Conservation (phyloP, 1,140 invertebrate species). For the Meloidogyne hapla region DNA sequence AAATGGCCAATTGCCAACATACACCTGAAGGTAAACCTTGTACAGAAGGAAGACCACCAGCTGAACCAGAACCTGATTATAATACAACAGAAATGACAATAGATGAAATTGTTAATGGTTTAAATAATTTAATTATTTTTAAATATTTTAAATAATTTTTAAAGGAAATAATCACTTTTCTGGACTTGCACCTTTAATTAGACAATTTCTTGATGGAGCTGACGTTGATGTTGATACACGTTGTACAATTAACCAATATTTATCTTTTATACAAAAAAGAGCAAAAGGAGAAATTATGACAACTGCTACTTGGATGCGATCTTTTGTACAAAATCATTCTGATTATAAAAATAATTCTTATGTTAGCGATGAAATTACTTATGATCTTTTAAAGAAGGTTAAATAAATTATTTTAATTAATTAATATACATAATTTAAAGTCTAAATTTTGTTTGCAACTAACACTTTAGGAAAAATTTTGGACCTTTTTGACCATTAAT, state of each 20-base stretch:
- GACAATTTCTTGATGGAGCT: slow-evolving; percentile 85
- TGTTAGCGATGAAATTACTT: slow-evolving; percentile 84
- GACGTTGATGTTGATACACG: slow-evolving; percentile 93
- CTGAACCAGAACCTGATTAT: slow-evolving; percentile 44
- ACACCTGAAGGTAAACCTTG: slow-evolving; percentile 59
- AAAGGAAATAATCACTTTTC: slow-evolving; percentile 75
- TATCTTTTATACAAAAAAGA: slow-evolving; percentile 76
- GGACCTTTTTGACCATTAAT: too few relatives aligned
- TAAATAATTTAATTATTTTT: slow-evolving; percentile 64
- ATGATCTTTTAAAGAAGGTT: slow-evolving; percentile 76
- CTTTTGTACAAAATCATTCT: slow-evolving; percentile 79
- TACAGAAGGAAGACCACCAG: slow-evolving; percentile 33
- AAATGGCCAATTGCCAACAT: slow-evolving; percentile 55
- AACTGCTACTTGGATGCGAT: slow-evolving; percentile 31
- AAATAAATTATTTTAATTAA: slow-evolving; percentile 21
- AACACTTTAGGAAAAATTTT: too few relatives aligned
- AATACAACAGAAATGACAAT: slow-evolving; percentile 76
- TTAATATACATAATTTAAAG: not conserved
- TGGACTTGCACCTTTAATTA: slow-evolving; percentile 87
- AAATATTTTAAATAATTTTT: slow-evolving; percentile 13
- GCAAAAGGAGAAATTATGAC: slow-evolving; percentile 37
- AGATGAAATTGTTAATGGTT: slow-evolving; percentile 96
- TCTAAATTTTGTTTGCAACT: not conserved
- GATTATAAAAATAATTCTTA: slow-evolving; percentile 86
- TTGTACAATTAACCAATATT: slow-evolving; percentile 92